These are phyloP conservation scores for Protosalanx chinensis DNA, from an alignment of 2,797 vertebrate species.

Conservation along the genomic window DNA sequence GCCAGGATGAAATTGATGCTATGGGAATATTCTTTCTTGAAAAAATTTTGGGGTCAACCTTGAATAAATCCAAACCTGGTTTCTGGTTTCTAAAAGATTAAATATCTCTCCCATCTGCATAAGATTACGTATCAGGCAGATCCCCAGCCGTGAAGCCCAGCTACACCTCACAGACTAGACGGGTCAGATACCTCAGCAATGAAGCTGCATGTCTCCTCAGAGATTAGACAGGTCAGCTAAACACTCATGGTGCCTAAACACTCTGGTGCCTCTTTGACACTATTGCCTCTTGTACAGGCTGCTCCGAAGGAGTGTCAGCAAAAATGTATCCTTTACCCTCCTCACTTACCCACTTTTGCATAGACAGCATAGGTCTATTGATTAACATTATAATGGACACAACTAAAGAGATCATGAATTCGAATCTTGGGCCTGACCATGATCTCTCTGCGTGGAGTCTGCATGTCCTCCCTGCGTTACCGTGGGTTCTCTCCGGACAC, in stretches of 20 bases:
- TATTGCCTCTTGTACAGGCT: neutral
- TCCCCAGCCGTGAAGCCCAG: too few species aligned
- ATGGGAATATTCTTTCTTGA: constrained; percentile 11
- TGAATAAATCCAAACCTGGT: neutral
- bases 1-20: neutral
- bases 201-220: too few species aligned
- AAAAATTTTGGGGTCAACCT: neutral
- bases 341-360: neutral
- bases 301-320: neutral
- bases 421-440: too few species aligned
- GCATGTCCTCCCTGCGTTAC: too few species aligned
- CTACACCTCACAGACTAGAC: neutral
- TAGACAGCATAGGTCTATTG: neutral
- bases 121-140: constrained; percentile 1
- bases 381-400: neutral
- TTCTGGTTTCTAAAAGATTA: neutral
- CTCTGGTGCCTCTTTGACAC: neutral
- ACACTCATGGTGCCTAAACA: neutral
- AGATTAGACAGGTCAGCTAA: neutral
- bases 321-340: neutral
- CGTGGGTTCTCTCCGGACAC: too few species aligned
- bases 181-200: too few species aligned
- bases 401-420: too few species aligned
- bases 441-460: too few species aligned
- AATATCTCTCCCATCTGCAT: neutral